Conservation (phyloP, 2,797 vertebrate species). For the Vultur gryphus region DNA sequence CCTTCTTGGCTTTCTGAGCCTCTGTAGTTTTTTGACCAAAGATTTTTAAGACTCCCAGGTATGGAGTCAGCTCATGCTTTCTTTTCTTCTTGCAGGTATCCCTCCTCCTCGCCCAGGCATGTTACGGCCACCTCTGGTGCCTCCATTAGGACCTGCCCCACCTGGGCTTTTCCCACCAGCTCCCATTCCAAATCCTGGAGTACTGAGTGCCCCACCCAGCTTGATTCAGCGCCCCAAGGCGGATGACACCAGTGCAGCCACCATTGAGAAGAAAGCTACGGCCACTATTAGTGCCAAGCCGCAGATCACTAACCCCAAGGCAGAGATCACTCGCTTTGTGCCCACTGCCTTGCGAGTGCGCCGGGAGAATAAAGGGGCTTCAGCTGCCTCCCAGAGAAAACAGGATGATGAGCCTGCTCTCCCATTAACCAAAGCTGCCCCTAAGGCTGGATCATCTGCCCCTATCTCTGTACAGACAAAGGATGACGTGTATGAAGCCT, state of each 20-base stretch:
- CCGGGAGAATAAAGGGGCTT: conserved; percentile 82
- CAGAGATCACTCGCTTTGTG: conserved; percentile 95
- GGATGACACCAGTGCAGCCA: conserved; percentile 82
- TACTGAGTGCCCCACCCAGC: conserved; percentile 92
- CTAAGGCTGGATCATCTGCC: conserved; percentile 75
- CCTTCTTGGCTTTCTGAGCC: neutral
- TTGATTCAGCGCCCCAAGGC: conserved; percentile 87
- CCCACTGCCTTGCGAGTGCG: conserved; percentile 91
- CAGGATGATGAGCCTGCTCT: conserved; percentile 74
- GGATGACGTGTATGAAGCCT: conserved; percentile 97
- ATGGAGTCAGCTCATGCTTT: neutral
- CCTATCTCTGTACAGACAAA: conserved; percentile 91
- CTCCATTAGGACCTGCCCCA: conserved; percentile 83
- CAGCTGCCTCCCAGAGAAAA: conserved; percentile 67
- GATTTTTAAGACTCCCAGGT: neutral
- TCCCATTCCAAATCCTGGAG: conserved; percentile 86
- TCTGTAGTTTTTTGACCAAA: neutral
- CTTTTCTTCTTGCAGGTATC: conserved; percentile 76
- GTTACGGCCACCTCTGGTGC: conserved; percentile 82
- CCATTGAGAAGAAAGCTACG: conserved; percentile 94
- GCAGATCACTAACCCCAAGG: conserved; percentile 96
- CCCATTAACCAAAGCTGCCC: conserved; percentile 75
- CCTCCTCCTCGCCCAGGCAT: conserved; percentile 91
- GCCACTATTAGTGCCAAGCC: conserved; percentile 98
- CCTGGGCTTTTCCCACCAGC: conserved; percentile 88